Evolutionary conservation across 2,797 vertebrate species (phyloP), one percentile per base, ranked within the genome.

Genomic region (Galaxias olidus): DNA sequence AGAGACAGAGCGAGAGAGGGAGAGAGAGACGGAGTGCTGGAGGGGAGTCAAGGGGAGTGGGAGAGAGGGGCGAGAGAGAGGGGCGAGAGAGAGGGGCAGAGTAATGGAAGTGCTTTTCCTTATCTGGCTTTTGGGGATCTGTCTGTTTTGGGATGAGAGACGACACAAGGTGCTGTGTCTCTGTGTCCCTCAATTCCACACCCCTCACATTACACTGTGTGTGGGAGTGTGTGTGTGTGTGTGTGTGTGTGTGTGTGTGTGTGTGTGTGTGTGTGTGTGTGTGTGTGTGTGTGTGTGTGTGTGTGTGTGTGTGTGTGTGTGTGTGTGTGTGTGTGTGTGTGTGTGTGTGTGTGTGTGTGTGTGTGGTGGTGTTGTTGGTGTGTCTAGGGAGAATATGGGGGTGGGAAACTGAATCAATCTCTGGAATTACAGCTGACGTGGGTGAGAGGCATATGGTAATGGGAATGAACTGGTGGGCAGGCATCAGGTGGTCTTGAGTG

Each of bases 111-210:
- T 52, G 51, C 19, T 18, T 18, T 9, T 9, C 17, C 15, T 9
- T 14, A 5, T 49, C 48, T 49, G 9, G 48, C 12, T 49, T 49
- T 14, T 14, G 8, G 6, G 48, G 15, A 15, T 3, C 56, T 58
- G 41, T 78, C 75, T 77, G 61, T 71, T 73, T 63, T 18, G 49
- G 58, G 82, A 75, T 84, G 77, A 76, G 80, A 80, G 75, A n/a
- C 74, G 76, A 84, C 82, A 80, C 66, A 12, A 71, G 76, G 77
- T n/a, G 69, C 75, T 83, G 80, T 82, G 71, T 78, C 65, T 47
- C 61, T 41, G 69, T 73, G 81, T 76, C 54, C 63, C 69, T 86
- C 81, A 75, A 82, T 87, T 84, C 78, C 74, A 79, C 70, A 82
- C 72, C 72, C 74, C 64, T 82, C 66, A 75, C 52, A 18, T 54